Evolutionary conservation across 2,888 invertebrate species (phyloP).

Genomic region (Volucella bombylans): DNA sequence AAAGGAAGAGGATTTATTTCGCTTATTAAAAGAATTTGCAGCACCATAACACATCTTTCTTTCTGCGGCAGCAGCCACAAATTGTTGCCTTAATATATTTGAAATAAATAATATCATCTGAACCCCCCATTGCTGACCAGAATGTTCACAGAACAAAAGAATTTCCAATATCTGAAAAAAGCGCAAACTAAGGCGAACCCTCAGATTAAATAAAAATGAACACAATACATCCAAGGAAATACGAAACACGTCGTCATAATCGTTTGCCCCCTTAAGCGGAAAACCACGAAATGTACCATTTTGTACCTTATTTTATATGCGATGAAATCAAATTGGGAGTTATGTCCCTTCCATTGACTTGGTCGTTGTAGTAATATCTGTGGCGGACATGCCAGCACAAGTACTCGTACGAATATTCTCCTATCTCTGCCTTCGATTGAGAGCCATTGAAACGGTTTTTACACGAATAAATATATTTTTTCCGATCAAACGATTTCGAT

Average conservation of each 20-base stretch:
- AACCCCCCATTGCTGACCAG: constrained; percentile 33
- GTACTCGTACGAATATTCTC: background rate
- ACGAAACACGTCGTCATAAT: constrained; percentile 68
- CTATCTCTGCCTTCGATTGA: constrained; percentile 55
- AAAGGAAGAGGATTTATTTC: constrained; percentile 22
- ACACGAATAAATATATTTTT: constrained; percentile 50
- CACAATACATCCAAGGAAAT: constrained; percentile 45
- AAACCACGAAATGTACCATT: constrained; percentile 71
- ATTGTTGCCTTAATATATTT: no score
- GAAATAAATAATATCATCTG: constrained; percentile 29
- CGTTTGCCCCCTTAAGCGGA: constrained; percentile 70
- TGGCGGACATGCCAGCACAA: constrained; percentile 47
- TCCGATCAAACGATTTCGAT: constrained; percentile 59
- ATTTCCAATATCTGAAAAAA: constrained; percentile 63
- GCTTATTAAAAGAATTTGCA: constrained; percentile 64
- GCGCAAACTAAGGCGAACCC: constrained; percentile 63
- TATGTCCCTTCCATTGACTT: constrained; percentile 71
- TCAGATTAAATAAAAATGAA: constrained; percentile 50
- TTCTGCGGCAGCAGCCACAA: no score
- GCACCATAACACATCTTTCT: constrained; percentile 35
- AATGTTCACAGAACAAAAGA: constrained; percentile 18
- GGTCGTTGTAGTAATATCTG: constrained; percentile 26
- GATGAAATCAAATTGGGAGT: constrained; percentile 72
- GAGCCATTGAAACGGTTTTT: constrained; percentile 28
- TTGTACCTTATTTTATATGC: constrained; percentile 69